Evolutionary conservation across 2,113 vertebrate genomes (phyloP).

Genomic region (Clarias gariepinus): DNA sequence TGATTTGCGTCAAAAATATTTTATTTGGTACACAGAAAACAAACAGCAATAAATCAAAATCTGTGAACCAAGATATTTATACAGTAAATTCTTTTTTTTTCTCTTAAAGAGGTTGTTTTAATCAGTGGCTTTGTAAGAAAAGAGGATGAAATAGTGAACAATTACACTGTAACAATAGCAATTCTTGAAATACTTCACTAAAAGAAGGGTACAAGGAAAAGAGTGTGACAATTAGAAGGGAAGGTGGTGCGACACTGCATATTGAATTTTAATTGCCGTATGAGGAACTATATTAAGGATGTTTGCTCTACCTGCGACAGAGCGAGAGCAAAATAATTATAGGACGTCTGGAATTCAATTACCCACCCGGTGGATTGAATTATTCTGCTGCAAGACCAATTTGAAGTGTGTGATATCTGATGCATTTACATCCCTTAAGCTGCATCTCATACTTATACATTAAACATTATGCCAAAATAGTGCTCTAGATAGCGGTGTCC

Average conservation of each 20-base stretch:
- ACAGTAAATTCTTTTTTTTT: background rate
- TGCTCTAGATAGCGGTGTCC: background rate
- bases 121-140: background rate
- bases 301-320: slow-evolving; percentile 64
- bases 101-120: background rate
- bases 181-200: slow-evolving; percentile 65
- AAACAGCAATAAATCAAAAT: background rate
- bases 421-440: slow-evolving; percentile 37
- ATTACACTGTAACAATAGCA: slow-evolving; percentile 71
- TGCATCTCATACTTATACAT: background rate
- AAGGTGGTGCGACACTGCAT: slow-evolving; percentile 57
- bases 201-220: slow-evolving; percentile 33
- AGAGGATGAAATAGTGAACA: slow-evolving; percentile 56
- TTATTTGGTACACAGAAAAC: background rate
- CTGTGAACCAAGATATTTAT: background rate
- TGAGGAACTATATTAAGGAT: slow-evolving; percentile 61
- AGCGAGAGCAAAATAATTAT: slow-evolving; percentile 54
- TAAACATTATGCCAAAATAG: background rate
- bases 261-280: slow-evolving; percentile 69
- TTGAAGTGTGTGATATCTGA: slow-evolving; percentile 15
- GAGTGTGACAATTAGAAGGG: slow-evolving; percentile 66
- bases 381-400: slow-evolving; percentile 21
- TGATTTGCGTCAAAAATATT: background rate
- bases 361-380: slow-evolving; percentile 55
- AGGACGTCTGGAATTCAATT: slow-evolving; percentile 66